A percentile compares a stretch with the other conserved stretches of the same genome.
phyloP scores from a whole-genome alignment of 37 sponge, comb jelly and placozoan species.

The Crambe crambe region DNA sequence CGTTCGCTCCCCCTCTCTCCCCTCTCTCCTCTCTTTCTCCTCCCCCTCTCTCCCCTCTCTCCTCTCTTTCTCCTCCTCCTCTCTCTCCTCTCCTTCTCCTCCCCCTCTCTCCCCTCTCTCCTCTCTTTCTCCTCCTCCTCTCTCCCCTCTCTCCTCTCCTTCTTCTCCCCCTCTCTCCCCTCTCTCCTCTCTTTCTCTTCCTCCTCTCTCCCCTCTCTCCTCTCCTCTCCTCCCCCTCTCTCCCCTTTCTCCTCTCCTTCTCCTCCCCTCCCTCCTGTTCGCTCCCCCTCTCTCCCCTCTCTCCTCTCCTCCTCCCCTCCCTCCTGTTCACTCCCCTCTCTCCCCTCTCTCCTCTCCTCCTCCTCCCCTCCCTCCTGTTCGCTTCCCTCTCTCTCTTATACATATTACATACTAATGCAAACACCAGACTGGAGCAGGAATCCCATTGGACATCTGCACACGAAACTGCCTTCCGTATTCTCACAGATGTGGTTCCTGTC shows the following conservation, averaged over 20 bases:
- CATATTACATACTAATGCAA: too few relatives aligned
- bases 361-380: too few relatives aligned
- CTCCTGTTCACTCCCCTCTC: conserved; percentile 7
- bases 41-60: background rate
- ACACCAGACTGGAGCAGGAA: too few relatives aligned
- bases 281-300: background rate
- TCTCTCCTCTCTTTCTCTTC: background rate
- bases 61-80: background rate
- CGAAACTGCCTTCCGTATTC: too few relatives aligned
- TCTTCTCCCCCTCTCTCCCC: background rate
- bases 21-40: background rate
- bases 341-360: background rate
- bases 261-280: background rate
- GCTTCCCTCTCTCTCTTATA: too few relatives aligned
- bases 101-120: background rate
- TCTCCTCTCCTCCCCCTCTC: background rate
- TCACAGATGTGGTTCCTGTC: too few relatives aligned
- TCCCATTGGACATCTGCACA: too few relatives aligned
- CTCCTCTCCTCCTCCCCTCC: background rate
- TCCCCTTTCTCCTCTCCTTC: background rate
- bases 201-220: background rate
- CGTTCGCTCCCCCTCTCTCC: background rate
- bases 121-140: background rate
- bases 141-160: background rate
- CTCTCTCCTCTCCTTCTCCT: background rate